phyloP scores from a whole-genome alignment of 2,888 invertebrate genomes.

The Sminthurinus aureus region DNA sequence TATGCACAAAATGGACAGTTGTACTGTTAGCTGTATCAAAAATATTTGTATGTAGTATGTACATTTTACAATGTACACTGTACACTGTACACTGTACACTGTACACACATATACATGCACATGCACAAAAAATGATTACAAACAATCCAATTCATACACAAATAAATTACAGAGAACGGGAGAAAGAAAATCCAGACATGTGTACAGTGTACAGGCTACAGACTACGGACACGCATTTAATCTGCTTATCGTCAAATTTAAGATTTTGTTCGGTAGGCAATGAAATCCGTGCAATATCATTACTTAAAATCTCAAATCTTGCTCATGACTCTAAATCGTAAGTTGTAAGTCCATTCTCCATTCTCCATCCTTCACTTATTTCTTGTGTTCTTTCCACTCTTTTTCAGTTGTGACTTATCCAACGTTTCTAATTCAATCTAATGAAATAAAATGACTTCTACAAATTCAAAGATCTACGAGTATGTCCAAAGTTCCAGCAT shows the following conservation, averaged over 20 bases:
- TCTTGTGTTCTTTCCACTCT: not conserved
- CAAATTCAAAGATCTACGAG: not conserved
- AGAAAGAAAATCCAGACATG: not conserved
- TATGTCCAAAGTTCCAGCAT: too few relatives aligned
- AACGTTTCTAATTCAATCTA: not conserved
- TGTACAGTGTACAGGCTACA: not conserved
- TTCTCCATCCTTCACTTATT: not conserved
- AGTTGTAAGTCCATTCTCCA: not conserved
- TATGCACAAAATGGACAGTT: too few relatives aligned
- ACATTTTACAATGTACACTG: too few relatives aligned
- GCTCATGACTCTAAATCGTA: not conserved
- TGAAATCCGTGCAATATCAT: constrained; percentile 14
- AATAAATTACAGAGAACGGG: too few relatives aligned
- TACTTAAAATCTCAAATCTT: not conserved
- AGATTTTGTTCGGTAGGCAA: constrained; percentile 16
- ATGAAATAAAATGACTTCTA: not conserved
- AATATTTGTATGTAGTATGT: too few relatives aligned
- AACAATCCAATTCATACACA: too few relatives aligned
- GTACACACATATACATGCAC: too few relatives aligned
- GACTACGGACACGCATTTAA: constrained; percentile 7
- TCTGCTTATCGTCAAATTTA: constrained; percentile 19
- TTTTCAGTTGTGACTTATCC: not conserved
- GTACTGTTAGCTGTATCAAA: too few relatives aligned
- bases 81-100: too few relatives aligned
- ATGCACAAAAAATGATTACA: too few relatives aligned